Evolutionary conservation across 2,797 vertebrate species (phyloP), one percentile per base, ranked within the genome.

Genomic region (Apodemus agrarius): DNA sequence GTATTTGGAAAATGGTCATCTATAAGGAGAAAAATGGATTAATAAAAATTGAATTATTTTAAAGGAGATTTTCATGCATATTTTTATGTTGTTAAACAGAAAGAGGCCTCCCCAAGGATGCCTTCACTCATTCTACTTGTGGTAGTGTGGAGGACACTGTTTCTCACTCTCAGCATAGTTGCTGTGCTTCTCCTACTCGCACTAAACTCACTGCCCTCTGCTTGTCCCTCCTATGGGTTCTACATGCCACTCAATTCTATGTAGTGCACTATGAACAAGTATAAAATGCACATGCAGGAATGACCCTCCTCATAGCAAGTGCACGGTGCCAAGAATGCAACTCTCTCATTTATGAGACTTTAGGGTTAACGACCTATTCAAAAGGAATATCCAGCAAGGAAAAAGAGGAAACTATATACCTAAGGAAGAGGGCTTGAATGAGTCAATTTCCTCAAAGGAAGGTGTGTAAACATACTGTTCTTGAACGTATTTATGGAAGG

Each of bases 381-480:
- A 76, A 95, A 83, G 31, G 78, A 80, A 94, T 92, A 83, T 57
- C 78, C 61, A 80, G 34, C 65, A 79, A 34, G 31, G 31, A 6
- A 61, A 69, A 91, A 67, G 34, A 16, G 4, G 59, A 86, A 76
- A 65, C 26, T 75, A 3, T 24, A n/a, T 11, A 43, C 34, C 31
- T 37, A 29, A 92, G 10, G 12, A 86, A 88, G 43, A 76, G 80
- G 49, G 81, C 72, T 74, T 26, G 75, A 46, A 76, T 78, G 52
- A 93, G 61, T 16, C 78, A 80, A 34, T 95, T 88, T 88, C 86
- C 86, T 83, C 29, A 17, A 96, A 94, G 90, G 52, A 57, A 97
- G 93, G 91, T 61, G 37, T 12, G 59, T 65, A 94, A 93, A 80
- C 84, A 52, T 9, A 26, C 63, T 10, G 2, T 75, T 61, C 63